These are phyloP conservation scores for Drosophila tani DNA, from an alignment of 1,140 invertebrate species.

Conservation along the genomic window DNA sequence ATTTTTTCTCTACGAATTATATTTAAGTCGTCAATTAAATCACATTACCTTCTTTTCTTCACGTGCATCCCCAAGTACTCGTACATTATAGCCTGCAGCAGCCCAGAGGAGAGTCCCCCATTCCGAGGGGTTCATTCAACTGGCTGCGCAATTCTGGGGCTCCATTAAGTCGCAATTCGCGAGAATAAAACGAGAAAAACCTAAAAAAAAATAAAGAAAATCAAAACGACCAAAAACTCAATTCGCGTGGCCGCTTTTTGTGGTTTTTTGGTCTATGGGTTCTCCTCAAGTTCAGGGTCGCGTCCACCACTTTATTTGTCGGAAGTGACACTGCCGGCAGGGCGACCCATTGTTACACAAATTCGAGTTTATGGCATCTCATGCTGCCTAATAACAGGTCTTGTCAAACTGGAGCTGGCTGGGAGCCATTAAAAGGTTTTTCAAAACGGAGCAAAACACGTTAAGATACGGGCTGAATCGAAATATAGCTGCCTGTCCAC, in stretches of 20 bases:
- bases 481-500: conserved; percentile 10
- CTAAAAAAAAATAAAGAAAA: conserved; percentile 2
- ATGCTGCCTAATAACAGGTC: conserved; percentile 71
- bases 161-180: conserved; percentile 22
- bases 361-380: conserved; percentile 61
- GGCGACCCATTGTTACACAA: conserved; percentile 75
- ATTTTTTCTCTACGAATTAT: no score
- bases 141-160: conserved; percentile 41
- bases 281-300: conserved; percentile 66
- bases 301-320: conserved; percentile 66
- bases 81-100: not conserved
- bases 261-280: conserved; percentile 24
- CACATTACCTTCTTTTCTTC: not conserved
- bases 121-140: conserved; percentile 64
- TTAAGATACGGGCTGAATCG: conserved; percentile 39
- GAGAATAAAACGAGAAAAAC: conserved; percentile 24
- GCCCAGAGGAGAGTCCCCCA: conserved; percentile 38
- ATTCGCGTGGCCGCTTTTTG: conserved; percentile 2
- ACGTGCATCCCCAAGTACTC: not conserved
- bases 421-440: conserved; percentile 57
- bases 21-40: not conserved
- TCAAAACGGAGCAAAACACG: conserved; percentile 29
- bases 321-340: conserved; percentile 68
- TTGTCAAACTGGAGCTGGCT: conserved; percentile 65
- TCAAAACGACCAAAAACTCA: not conserved